Evolutionary conservation across 2,888 invertebrate genomes (phyloP).

Genomic region (Drosophila nigritarsus): DNA sequence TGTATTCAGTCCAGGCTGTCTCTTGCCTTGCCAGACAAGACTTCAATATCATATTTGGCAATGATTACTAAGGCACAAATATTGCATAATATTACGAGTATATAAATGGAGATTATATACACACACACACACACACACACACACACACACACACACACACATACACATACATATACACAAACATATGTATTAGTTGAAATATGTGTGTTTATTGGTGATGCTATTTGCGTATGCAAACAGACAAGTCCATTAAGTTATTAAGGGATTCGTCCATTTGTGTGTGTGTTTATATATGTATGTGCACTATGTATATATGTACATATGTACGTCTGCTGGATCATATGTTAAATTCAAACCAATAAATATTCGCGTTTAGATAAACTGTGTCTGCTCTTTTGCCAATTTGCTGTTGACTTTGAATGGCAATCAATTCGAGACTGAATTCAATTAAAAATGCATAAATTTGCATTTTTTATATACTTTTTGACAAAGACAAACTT

Average conservation of each 20-base stretch:
- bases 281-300: not conserved
- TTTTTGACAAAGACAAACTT: conserved; percentile 13
- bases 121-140: not conserved
- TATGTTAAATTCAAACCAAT: conserved; percentile 16
- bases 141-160: conserved; percentile 6
- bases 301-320: not conserved
- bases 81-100: conserved; percentile 36
- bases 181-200: conserved; percentile 13
- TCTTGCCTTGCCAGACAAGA: conserved; percentile 11
- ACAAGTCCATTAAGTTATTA: conserved; percentile 80
- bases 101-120: conserved; percentile 13
- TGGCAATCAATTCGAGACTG: conserved; percentile 40
- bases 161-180: not conserved
- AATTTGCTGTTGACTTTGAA: conserved; percentile 34
- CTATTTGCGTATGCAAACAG: conserved; percentile 57
- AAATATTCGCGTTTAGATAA: conserved; percentile 19
- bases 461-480: conserved; percentile 53
- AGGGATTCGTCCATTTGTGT: conserved; percentile 46
- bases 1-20: conserved; percentile 9
- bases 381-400: conserved; percentile 11
- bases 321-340: not conserved
- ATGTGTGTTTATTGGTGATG: conserved; percentile 32
- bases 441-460: conserved; percentile 68
- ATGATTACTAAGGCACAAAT: conserved; percentile 55
- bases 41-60: conserved; percentile 56